phyloP scores from a whole-genome alignment of 2,888 invertebrate species.

The Chrysina gloriosa region DNA sequence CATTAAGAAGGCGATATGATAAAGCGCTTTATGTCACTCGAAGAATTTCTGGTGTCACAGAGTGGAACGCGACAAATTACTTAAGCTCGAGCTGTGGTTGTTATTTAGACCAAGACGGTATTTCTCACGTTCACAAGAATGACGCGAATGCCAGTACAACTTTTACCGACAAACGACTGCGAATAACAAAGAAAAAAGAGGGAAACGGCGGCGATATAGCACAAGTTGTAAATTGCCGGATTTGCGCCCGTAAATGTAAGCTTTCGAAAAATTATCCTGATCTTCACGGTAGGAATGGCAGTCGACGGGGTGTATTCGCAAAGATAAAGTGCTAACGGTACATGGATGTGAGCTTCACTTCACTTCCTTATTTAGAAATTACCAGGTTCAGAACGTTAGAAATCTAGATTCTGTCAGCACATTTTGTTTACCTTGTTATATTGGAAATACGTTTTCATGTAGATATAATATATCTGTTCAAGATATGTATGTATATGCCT shows the following conservation, averaged over 20 bases:
- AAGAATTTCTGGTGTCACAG: conserved; percentile 17
- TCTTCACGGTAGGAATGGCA: conserved; percentile 55
- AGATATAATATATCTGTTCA: too few relatives aligned
- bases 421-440: too few relatives aligned
- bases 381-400: background rate
- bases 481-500: too few relatives aligned
- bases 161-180: conserved; percentile 8
- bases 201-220: conserved; percentile 43
- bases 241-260: conserved; percentile 56
- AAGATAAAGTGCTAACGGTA: conserved; percentile 48
- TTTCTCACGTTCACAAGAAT: conserved; percentile 35
- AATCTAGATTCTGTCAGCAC: too few relatives aligned
- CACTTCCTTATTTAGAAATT: conserved; percentile 17
- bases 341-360: conserved; percentile 22
- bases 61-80: conserved; percentile 37
- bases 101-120: conserved; percentile 38
- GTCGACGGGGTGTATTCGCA: conserved; percentile 51
- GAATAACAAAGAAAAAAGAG: conserved; percentile 41
- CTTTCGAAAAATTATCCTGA: conserved; percentile 56
- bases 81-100: conserved; percentile 20
- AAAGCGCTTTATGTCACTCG: conserved; percentile 12
- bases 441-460: too few relatives aligned
- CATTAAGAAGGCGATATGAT: conserved; percentile 19
- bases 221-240: conserved; percentile 54
- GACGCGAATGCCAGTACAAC: conserved; percentile 11